Base-by-base conservation (phyloP, 2,797 vertebrate species). In the Moxostoma hubbsi region DNA sequence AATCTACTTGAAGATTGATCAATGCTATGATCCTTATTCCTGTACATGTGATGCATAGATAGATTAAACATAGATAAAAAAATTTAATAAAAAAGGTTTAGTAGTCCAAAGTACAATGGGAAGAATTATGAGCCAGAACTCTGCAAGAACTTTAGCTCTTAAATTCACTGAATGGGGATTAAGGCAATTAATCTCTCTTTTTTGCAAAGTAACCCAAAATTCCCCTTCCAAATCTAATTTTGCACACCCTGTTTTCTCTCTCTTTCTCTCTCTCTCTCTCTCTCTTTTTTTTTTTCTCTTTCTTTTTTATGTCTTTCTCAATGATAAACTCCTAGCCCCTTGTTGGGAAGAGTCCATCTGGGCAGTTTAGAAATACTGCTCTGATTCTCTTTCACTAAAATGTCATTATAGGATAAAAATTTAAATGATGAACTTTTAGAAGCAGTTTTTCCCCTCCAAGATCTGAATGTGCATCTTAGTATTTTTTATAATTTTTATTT, bases 191-290 rank as follows among this genome's bases (percentile, higher is more conserved):
- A 69, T 75, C 79, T 81, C 72, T 1, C 24, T 46, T 61, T 61
- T 55, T 58, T 55, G 36, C 9, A 61, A 80, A 75, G 64, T 69
- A 69, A 69, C 72, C 65, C 51, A 16, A 50, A 63, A 57, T 69
- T 64, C 43, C 12, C 12, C 58, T 16, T 75, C 53, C 9, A 81
- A 81, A 68, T 80, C 55, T 47, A 11, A 68, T 68, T 81, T 75
- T 63, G 61, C 58, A 64, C 51, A 47, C 72, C 9, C 36, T 50
- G 15, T 49, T 53, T 18, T 49, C 53, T 70, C 65, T 50, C 53
- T 47, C 66, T 64, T 43, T 36, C 11, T 75, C 71, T 59, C 18
- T 10, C 36, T 18, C 24, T 64, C 18, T 13, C n/a, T 50, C n/a
- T 8, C 65, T 66, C 64, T 47, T 12, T 47, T 24, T 24, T 24